Evolutionary conservation across 2,113 vertebrate genomes (phyloP), one percentile per base, ranked within the genome.

Genomic region (Prolemur simus): DNA sequence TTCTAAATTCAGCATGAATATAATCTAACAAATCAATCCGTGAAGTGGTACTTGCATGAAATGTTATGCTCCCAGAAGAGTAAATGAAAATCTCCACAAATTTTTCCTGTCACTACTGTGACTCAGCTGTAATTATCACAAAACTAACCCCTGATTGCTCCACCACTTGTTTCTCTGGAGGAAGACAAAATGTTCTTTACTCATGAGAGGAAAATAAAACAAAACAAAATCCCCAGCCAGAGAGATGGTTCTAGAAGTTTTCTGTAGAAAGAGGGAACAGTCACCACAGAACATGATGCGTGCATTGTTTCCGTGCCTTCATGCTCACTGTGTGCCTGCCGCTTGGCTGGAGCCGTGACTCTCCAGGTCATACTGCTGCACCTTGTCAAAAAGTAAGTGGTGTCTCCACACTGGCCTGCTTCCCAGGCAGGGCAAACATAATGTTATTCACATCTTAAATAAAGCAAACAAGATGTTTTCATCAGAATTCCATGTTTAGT

Each of bases 221-320:
- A 13, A 68, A 66, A 66, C 9, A 63, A 60, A 77, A 37, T 52
- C 18, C 8, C 11, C 4, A n/a, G 27, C 3, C 54, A 49, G n/a
- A 54, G 23, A 45, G 15, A 2, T 29, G 25, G 14, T 32, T 71
- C 14, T 0, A 29, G 27, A 87, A n/a, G 17, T 14, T 58, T 69
- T 39, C 45, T 29, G 0, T 7, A 45, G 18, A 42, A 81, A 64
- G 20, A 76, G 5, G 20, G 76, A 52, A 25, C 18, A 23, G 1
- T 8, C 3, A 11, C n/a, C 9, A 4, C 0, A 1, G 14, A 52
- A 1, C 3, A n/a, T 14, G 11, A n/a, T 14, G 13, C 0, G 0
- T 0, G 1, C 37, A 23, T 4, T 6, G 4, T 39, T 47, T 21
- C 32, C 15, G 0, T 10, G 20, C 6, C 15, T 64, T 21, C 14